A percentile compares a stretch with the other conserved stretches of the same genome.
phyloP scores from a whole-genome alignment of 1,140 invertebrate species.

The Drosophila watanabei region DNA sequence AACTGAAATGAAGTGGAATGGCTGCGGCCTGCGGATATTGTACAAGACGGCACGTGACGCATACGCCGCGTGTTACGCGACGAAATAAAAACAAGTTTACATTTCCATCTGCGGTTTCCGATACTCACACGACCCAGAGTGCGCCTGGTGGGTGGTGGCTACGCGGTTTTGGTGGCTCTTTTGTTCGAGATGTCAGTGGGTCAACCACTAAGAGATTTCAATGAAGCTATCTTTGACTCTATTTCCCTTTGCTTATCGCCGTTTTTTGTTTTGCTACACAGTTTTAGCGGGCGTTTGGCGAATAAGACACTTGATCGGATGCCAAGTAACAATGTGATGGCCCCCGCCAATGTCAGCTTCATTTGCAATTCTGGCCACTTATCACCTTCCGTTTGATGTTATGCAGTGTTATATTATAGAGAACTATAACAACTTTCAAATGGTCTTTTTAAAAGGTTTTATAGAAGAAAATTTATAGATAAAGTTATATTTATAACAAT shows the following conservation, averaged over 20 bases:
- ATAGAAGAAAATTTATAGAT: too few species aligned
- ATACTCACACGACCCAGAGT: conserved; percentile 16
- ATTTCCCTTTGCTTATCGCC: conserved; percentile 11
- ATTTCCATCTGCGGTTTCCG: conserved; percentile 31
- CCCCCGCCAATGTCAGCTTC: conserved; percentile 62
- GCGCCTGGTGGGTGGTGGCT: conserved; percentile 14
- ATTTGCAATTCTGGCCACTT: conserved; percentile 56
- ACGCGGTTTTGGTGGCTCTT: neutral
- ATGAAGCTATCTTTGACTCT: conserved; percentile 20
- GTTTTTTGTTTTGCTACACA: conserved; percentile 75
- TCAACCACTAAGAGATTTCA: conserved; percentile 62
- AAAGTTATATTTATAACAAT: neutral
- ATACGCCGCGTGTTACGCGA: conserved; percentile 65
- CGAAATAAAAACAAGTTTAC: conserved; percentile 45
- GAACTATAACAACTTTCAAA: conserved; percentile 29
- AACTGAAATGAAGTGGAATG: conserved; percentile 39
- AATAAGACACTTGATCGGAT: conserved; percentile 54
- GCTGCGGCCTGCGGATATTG: neutral
- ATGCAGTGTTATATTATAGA: neutral
- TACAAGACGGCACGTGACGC: conserved; percentile 69
- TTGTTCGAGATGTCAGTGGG: conserved; percentile 47
- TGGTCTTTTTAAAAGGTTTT: neutral
- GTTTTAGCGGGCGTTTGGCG: conserved; percentile 46
- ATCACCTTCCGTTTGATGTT: conserved; percentile 39
- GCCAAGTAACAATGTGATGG: conserved; percentile 63